phyloP scores from a whole-genome alignment of 2,113 vertebrate genomes.

The Gallinago media region DNA sequence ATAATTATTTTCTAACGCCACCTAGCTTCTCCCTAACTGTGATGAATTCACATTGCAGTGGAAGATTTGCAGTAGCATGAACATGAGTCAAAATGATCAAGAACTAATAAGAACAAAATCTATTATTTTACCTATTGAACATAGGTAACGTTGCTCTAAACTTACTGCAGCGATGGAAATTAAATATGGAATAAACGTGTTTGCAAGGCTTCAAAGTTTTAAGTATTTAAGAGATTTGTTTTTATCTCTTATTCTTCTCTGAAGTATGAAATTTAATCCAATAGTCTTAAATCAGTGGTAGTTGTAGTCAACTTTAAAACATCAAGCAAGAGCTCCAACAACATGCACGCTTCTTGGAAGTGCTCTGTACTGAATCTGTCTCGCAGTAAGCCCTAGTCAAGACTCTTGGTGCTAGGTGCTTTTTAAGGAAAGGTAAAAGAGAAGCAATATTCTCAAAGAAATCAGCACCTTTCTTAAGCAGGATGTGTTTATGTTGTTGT shows the following conservation, averaged over 20 bases:
- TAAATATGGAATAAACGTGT: neutral
- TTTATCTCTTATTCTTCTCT: neutral
- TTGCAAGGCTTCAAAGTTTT: neutral
- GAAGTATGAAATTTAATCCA: neutral
- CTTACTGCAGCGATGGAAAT: neutral
- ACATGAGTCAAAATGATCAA: neutral
- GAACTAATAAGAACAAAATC: neutral
- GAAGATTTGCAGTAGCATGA: neutral
- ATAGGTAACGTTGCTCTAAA: neutral
- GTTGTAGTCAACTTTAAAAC: neutral
- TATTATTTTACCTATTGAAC: neutral
- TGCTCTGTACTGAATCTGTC: neutral
- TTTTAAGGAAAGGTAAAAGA: neutral
- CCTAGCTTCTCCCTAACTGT: neutral
- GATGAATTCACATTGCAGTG: neutral
- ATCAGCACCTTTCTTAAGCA: neutral
- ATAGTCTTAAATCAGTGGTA: neutral
- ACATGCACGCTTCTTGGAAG: neutral
- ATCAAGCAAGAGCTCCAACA: neutral
- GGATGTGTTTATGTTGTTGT: neutral
- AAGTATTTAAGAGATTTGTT: neutral
- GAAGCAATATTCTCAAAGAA: neutral
- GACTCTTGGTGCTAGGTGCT: neutral
- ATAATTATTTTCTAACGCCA: neutral
- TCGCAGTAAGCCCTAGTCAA: neutral